Percentiles rank a stretch among this genome's conserved stretches.
Conservation (phyloP, 2,797 vertebrate species). For the Propithecus deckenii region DNA sequence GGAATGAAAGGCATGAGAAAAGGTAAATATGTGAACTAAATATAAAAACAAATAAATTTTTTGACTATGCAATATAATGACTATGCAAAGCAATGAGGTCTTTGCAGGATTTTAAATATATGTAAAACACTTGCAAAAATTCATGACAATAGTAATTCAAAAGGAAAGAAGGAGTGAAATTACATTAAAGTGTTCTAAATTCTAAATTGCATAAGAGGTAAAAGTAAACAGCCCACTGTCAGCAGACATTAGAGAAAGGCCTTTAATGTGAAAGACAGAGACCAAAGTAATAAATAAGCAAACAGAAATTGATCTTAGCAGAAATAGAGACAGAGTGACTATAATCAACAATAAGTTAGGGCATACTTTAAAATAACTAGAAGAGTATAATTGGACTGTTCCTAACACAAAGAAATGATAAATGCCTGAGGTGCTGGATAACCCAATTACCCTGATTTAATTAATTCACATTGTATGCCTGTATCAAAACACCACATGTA, state of each 20-base stretch:
- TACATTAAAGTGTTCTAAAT: not conserved
- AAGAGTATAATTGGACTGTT: not conserved
- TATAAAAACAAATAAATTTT: not conserved
- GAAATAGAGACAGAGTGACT: not conserved
- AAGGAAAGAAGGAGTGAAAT: not conserved
- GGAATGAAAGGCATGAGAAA: not conserved
- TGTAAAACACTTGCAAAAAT: not conserved
- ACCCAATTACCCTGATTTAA: not conserved
- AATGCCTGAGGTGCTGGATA: not conserved
- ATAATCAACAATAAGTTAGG: not conserved
- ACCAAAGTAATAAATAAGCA: not conserved
- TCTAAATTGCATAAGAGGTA: not conserved
- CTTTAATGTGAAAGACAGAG: not conserved
- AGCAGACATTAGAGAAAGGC: not conserved
- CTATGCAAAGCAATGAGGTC: not conserved
- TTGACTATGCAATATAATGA: not conserved
- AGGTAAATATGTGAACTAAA: not conserved
- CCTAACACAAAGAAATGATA: not conserved
- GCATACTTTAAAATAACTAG: not conserved
- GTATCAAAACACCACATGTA: not conserved
- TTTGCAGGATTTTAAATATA: not conserved
- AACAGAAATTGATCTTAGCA: not conserved
- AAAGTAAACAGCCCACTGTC: not conserved
- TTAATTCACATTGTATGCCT: not conserved
- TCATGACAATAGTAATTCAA: not conserved